Evolutionary conservation across 2,797 vertebrate genomes (phyloP).

Genomic region (Gephyroberyx darwinii): DNA sequence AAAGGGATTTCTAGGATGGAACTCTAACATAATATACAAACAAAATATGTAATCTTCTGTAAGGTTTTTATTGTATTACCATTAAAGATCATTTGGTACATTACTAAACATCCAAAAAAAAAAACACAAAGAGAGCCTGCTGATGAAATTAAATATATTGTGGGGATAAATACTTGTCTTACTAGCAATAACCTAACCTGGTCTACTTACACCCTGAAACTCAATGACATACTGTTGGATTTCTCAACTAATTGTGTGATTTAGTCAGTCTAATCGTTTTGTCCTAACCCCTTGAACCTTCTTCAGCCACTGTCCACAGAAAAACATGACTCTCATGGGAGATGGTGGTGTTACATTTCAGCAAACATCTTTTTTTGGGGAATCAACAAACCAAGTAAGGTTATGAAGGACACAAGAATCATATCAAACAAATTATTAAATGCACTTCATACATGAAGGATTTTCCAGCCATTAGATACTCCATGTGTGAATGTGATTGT

Average conservation of each 20-base stretch:
- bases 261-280: conserved; percentile 25
- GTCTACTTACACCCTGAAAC: conserved; percentile 42
- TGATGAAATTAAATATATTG: conserved; percentile 68
- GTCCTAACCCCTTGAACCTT: conserved; percentile 25
- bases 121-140: conserved; percentile 14
- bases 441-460: background rate
- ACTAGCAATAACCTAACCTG: conserved; percentile 66
- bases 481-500: conserved; percentile 5
- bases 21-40: background rate
- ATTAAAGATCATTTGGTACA: background rate
- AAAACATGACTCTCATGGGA: conserved; percentile 24
- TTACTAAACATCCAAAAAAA: conserved; percentile 14
- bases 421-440: background rate
- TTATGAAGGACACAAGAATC: background rate
- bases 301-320: conserved; percentile 30
- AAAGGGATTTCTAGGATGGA: conserved; percentile 2
- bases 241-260: conserved; percentile 21
- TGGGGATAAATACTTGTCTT: conserved; percentile 64
- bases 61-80: background rate
- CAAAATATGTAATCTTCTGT: no score
- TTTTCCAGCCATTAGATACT: background rate
- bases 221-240: conserved; percentile 39
- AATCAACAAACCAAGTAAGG: background rate
- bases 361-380: background rate
- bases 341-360: conserved; percentile 2